A percentile compares a stretch with the other conserved stretches of the same genome.
These are phyloP conservation scores for Acronicta aceris DNA, from an alignment of 2,888 invertebrate species.

Conservation along the genomic window DNA sequence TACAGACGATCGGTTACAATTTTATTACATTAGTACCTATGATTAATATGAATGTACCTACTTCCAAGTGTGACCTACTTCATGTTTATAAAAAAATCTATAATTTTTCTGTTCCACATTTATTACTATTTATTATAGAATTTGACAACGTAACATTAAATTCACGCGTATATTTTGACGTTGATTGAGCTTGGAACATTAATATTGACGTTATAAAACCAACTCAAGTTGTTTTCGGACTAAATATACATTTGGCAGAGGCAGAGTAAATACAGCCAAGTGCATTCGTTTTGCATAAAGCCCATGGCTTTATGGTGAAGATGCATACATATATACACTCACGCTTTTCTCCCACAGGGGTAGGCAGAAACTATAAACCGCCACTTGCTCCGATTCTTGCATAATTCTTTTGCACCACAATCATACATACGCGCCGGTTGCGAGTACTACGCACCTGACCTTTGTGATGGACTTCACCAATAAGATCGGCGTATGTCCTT, in stretches of 20 bases:
- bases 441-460: too few species aligned
- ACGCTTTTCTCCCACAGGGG: too few species aligned
- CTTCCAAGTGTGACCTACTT: not conserved
- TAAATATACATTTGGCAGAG: constrained; percentile 51
- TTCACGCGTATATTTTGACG: constrained; percentile 27
- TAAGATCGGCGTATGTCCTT: too few species aligned
- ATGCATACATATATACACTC: too few species aligned
- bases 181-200: constrained; percentile 41
- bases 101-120: constrained; percentile 20
- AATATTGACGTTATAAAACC: constrained; percentile 32
- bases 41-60: too few species aligned
- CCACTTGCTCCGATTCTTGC: too few species aligned
- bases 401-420: too few species aligned
- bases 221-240: constrained; percentile 31
- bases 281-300: constrained; percentile 30
- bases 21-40: too few species aligned
- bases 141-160: constrained; percentile 42
- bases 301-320: constrained; percentile 16
- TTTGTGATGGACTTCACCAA: too few species aligned
- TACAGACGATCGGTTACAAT: too few species aligned
- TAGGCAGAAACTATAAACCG: too few species aligned
- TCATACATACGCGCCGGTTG: too few species aligned
- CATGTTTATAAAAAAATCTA: not conserved
- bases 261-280: constrained; percentile 35
- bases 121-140: constrained; percentile 7